phyloP scores from a whole-genome alignment of 1,140 invertebrate genomes.

The Scaptodrosophila lebanonensis region DNA sequence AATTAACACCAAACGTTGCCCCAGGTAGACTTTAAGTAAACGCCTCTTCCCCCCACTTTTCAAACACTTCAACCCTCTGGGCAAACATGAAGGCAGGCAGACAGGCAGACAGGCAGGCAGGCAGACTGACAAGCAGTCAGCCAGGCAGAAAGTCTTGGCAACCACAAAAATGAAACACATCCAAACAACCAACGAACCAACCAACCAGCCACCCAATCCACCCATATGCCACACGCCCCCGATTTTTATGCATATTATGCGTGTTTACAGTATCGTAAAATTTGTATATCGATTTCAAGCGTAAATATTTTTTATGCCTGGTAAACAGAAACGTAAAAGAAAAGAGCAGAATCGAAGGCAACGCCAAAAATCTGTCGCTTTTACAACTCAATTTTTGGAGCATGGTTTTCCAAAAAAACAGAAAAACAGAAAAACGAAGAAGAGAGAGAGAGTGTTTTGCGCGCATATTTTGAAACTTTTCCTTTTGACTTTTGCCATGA shows the following conservation, averaged over 20 bases:
- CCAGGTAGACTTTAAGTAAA: conserved; percentile 25
- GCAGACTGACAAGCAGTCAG: not conserved
- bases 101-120: not conserved
- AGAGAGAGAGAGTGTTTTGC: no score
- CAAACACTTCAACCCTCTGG: no score
- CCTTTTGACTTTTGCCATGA: conserved; percentile 21
- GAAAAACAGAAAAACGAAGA: no score
- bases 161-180: conserved; percentile 25
- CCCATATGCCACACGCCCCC: not conserved
- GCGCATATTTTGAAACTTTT: conserved; percentile 13
- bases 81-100: no score
- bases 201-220: not conserved
- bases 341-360: conserved; percentile 46
- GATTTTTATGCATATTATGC: conserved; percentile 55
- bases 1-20: conserved; percentile 65
- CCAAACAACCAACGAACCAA: not conserved
- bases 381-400: conserved; percentile 62
- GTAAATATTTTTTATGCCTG: conserved; percentile 31
- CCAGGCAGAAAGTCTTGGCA: not conserved
- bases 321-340: conserved; percentile 31
- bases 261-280: conserved; percentile 72
- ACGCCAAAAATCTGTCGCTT: conserved; percentile 38
- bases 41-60: no score
- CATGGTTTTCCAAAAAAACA: no score
- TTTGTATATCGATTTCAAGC: conserved; percentile 48